phyloP scores from a whole-genome alignment of 1,140 invertebrate species.

The Stegodyphus dumicola region DNA sequence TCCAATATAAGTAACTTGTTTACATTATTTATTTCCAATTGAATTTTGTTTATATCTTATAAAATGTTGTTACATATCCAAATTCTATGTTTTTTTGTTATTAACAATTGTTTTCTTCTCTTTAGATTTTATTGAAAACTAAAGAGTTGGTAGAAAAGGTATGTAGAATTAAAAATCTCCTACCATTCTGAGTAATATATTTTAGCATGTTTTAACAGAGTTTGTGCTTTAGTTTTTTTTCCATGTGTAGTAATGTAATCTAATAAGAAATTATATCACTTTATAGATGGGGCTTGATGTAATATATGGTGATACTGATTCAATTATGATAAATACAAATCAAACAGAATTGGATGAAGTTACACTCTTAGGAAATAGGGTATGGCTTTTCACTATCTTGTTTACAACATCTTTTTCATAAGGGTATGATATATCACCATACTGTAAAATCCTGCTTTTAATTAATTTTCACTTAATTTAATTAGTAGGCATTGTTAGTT shows the following conservation, averaged over 20 bases:
- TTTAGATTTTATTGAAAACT: constrained; percentile 70
- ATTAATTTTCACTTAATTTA: no score
- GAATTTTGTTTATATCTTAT: not conserved
- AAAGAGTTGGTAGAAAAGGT: constrained; percentile 81
- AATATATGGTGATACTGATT: constrained; percentile 99
- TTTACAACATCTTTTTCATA: no score
- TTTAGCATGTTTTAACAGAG: not conserved
- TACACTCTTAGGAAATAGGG: constrained; percentile 77
- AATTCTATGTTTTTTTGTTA: not conserved
- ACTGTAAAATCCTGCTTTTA: no score
- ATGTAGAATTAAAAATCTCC: not conserved
- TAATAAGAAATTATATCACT: constrained; percentile 14
- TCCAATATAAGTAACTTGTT: no score
- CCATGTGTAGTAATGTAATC: not conserved
- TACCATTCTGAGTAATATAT: not conserved
- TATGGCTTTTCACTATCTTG: constrained; percentile 64
- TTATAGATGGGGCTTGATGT: constrained; percentile 85
- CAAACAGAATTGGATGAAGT: constrained; percentile 88
- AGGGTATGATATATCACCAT: no score
- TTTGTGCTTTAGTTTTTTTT: not conserved
- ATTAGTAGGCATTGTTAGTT: no score
- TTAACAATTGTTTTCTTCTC: not conserved
- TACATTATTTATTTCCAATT: no score
- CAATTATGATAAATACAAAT: constrained; percentile 99
- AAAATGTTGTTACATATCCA: not conserved